Evolutionary conservation across 2,888 invertebrate species (phyloP).

Genomic region (Neelides folsomi): DNA sequence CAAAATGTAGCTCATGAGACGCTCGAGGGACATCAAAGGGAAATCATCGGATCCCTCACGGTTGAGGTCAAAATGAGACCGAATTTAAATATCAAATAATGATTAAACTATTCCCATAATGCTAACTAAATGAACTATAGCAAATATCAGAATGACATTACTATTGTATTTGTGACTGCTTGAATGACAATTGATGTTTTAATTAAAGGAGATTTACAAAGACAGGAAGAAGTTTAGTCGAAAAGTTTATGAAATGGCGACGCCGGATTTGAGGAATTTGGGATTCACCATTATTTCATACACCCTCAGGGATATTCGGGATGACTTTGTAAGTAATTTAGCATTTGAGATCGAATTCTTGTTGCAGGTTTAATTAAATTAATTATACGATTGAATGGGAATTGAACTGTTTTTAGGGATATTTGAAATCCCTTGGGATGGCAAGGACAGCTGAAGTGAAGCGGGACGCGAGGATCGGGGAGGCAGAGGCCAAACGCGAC

Average conservation of each 20-base stretch:
- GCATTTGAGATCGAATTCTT: too few species aligned
- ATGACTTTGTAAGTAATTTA: slow-evolving; percentile 69
- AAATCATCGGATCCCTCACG: slow-evolving; percentile 93
- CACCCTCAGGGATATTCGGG: slow-evolving; percentile 83
- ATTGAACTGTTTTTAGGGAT: slow-evolving; percentile 49
- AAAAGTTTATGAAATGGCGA: slow-evolving; percentile 86
- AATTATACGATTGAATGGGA: slow-evolving; percentile 1
- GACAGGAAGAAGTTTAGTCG: slow-evolving; percentile 92
- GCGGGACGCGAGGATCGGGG: slow-evolving; percentile 89
- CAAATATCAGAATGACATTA: too few species aligned
- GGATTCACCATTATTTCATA: slow-evolving; percentile 91
- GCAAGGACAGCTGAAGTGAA: slow-evolving; percentile 89
- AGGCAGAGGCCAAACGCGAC: slow-evolving; percentile 87
- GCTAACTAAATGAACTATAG: too few species aligned
- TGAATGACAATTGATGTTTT: too few species aligned
- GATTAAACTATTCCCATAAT: too few species aligned
- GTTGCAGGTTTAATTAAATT: too few species aligned
- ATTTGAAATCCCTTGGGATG: slow-evolving; percentile 86
- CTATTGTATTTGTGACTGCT: too few species aligned
- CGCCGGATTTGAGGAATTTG: slow-evolving; percentile 89
- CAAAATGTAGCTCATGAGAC: slow-evolving; percentile 83
- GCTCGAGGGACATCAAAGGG: slow-evolving; percentile 80
- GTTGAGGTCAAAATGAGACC: too few species aligned
- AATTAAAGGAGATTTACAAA: slow-evolving; percentile 68
- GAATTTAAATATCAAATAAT: too few species aligned